Base-by-base conservation (phyloP, 2,113 vertebrate genomes). In the Prietella phreatophila region DNA sequence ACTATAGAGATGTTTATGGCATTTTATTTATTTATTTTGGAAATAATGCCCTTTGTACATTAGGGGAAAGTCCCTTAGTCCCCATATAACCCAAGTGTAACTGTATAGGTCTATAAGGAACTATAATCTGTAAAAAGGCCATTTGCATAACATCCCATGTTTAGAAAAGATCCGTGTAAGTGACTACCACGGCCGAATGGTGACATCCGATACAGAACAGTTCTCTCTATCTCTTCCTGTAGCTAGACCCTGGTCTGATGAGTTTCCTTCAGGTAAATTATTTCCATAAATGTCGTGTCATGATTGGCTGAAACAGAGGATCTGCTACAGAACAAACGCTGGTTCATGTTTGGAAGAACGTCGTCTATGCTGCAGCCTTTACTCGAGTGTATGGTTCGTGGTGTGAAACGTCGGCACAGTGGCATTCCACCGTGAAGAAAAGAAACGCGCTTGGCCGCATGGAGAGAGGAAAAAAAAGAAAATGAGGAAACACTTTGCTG, bases 381-480 rank as follows among this genome's bases (percentile, higher is more conserved):
- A 78, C n/a, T 78, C 42, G 0, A 50, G 42, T 4, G 78, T 2
- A 1, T 1, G 47, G 53, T 20, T 80, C 42, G 9, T n/a, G 42
- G 82, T 82, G 80, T 36, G 65, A 27, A 75, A 76, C 83, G 2
- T 5, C 60, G 42, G 73, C 36, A 55, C 50, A 80, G 5, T n/a
- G 75, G 27, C 67, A 56, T 80, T 89, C 75, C 83, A 61, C 39
- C 47, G 83, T 27, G 75, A 36, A 60, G 84, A 83, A 86, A 87
- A 82, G 85, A 87, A 82, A 81, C 36, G 81, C 81, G 27, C 71
- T 89, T 61, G 86, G 81, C 76, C 39, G 63, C 83, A 61, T 53
- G 76, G 53, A 78, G 36, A 67, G 2, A 50, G 15, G 9, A 17
- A 58, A 19, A 39, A 17, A 42, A 42, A 36, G 39, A n/a, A 39